Evolutionary conservation across 1,140 invertebrate species (phyloP), one percentile per base, ranked within the genome.

Genomic region (Drosophila tropicalis): DNA sequence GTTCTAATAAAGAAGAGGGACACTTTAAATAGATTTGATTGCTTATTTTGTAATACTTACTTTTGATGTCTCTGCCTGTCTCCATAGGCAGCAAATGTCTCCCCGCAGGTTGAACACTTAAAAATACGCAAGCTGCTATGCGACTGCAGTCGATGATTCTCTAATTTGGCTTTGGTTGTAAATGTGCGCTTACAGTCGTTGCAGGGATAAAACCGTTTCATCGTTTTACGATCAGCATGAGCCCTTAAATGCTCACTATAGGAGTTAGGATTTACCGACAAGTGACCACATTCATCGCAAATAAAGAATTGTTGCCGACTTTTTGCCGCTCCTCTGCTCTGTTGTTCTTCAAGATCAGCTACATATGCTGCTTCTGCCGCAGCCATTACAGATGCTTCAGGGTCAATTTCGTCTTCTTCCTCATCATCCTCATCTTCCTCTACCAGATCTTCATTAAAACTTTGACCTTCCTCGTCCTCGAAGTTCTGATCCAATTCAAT

Each of bases 251-350:
- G 84, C 6, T 44, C 55, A 5, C 71, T 78, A 19, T 80, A 87
- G 0, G 62, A n/a, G 29, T 17, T 9, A 19, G 75, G 72, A 9
- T 69, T 15, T 0, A 63, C 56, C 7, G 78, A 90, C 13, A 68
- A 61, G 19, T 73, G 65, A 2, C 84, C 85, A 58, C 84, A 87
- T 19, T 84, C 65, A 22, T 89, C 73, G 55, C 84, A 87, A 10
- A 87, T 89, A 9, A 78, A 87, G 41, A 89, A 87, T 29, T 87
- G 84, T 0, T 71, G 72, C 0, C 40, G 13, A 3, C 85, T 62
- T n/a, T 87, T 84, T 10, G 22, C 25, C 0, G 79, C 64, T 3
- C 65, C 47, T 32, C 65, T 36, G 5, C 71, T 17, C 6, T 73
- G 67, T 7, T 69, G 54, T 55, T 79, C 77, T 2, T 66, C 34